Base-by-base conservation (phyloP, 2,888 invertebrate species). In the Pachymerium ferrugineum region DNA sequence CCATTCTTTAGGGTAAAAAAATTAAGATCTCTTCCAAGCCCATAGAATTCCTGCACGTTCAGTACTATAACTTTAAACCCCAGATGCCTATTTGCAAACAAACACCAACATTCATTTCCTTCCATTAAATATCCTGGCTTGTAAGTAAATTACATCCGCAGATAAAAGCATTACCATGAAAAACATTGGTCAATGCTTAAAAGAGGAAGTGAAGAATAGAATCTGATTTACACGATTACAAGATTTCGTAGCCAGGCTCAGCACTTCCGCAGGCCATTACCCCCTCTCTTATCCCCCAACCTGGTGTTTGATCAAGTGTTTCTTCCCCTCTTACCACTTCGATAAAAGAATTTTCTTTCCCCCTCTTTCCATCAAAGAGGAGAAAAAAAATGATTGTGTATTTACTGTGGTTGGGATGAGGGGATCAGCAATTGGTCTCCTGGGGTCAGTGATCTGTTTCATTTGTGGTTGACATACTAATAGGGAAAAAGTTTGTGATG, bases 151-250 rank as follows among this genome's bases (percentile, higher is more conserved):
- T 54, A 54, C 47, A 54, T 54, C 47, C 47, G 47, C 47, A 54
- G 47, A 54, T 54, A 54, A 54, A 54, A 54, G 47, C 47, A 54
- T 54, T 54, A 54, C 47, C 19, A 54, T 54, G 47, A 54, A 54
- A n/a, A 54, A 54, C 47, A 54, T 54, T 54, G 22, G 47, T 22
- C 38, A 54, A n/a, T 22, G 19, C 22, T 22, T 54, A 54, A 54
- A 54, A 54, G n/a, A 54, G 47, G 47, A 54, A 54, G 47, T 54
- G 47, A 54, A 54, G 47, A 54, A 54, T 54, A 54, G 47, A 54
- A 54, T 54, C 47, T 22, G 47, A 54, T 54, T 54, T 54, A 54
- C 47, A 54, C 47, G 47, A 54, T 54, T 54, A 54, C 19, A 54
- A 54, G 47, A 54, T 54, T 19, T 19, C 19, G 47, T 22, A 54